These are phyloP conservation scores for Poecilia velifera DNA, from an alignment of 2,797 vertebrate genomes.

Conservation along the genomic window DNA sequence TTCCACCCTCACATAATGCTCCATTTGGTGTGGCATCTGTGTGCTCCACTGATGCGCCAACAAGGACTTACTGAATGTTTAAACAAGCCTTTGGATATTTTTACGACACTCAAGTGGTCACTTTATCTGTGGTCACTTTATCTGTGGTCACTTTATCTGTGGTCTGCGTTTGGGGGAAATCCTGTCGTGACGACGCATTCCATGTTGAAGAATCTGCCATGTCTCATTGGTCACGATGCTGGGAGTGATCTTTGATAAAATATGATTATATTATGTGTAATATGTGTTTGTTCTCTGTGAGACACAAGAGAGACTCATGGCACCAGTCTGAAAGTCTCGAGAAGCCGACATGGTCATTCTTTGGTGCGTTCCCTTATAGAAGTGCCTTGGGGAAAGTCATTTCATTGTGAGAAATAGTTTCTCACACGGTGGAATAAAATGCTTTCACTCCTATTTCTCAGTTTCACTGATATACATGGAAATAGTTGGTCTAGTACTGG, in stretches of 20 bases:
- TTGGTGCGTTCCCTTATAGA: background rate
- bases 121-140: conserved; percentile 40
- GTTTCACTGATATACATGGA: conserved; percentile 1
- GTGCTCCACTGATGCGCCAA: conserved; percentile 56
- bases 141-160: conserved; percentile 35
- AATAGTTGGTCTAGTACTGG: background rate
- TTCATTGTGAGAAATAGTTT: conserved; percentile 11
- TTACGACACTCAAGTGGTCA: conserved; percentile 50
- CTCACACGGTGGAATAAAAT: background rate
- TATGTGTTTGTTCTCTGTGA: conserved; percentile 17
- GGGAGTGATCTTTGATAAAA: conserved; percentile 51
- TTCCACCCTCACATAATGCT: conserved; percentile 43
- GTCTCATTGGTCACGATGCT: conserved; percentile 56
- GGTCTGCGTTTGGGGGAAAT: conserved; percentile 23
- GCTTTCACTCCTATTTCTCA: conserved; percentile 3
- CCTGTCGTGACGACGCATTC: conserved; percentile 33
- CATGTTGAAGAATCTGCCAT: conserved; percentile 11
- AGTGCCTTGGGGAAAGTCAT: background rate
- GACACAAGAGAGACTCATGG: conserved; percentile 33
- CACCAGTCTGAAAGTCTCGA: background rate
- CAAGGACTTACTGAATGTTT: conserved; percentile 60
- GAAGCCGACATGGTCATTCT: background rate
- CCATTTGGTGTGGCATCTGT: conserved; percentile 69
- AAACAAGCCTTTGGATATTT: conserved; percentile 58
- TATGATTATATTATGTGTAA: conserved; percentile 41